Evolutionary conservation across 2,797 vertebrate genomes (phyloP).

Genomic region (Bovichtus variegatus): DNA sequence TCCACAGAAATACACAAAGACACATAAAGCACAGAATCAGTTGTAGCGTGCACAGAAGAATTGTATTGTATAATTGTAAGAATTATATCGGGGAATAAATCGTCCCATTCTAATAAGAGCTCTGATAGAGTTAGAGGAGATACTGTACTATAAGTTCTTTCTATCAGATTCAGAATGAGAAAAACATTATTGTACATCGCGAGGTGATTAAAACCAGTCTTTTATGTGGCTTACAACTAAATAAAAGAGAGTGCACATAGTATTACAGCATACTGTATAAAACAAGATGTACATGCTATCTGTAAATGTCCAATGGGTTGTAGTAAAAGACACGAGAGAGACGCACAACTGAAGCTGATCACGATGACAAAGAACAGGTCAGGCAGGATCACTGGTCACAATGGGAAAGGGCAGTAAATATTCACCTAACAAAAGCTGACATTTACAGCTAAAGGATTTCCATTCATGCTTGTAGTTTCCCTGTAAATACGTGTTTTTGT

Average conservation of each 20-base stretch:
- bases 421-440: slow-evolving; percentile 35
- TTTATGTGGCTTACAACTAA: not conserved
- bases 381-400: slow-evolving; percentile 12
- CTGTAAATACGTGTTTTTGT: not conserved
- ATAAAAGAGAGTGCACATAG: not conserved
- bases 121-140: not conserved
- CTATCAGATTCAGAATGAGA: not conserved
- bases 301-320: not conserved
- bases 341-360: not conserved
- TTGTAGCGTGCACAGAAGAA: not conserved
- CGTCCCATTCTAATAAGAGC: not conserved
- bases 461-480: not conserved
- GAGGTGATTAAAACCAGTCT: not conserved
- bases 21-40: not conserved
- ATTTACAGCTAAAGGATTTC: slow-evolving; percentile 29
- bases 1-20: slow-evolving; percentile 1
- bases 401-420: slow-evolving; percentile 13
- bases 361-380: not conserved
- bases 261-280: not conserved
- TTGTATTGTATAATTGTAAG: too few species aligned
- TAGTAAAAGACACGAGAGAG: not conserved
- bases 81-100: not conserved
- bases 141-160: not conserved
- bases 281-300: not conserved
- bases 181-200: not conserved